These are phyloP conservation scores for Falco peregrinus DNA, from an alignment of 2,797 vertebrate species.

Conservation along the genomic window DNA sequence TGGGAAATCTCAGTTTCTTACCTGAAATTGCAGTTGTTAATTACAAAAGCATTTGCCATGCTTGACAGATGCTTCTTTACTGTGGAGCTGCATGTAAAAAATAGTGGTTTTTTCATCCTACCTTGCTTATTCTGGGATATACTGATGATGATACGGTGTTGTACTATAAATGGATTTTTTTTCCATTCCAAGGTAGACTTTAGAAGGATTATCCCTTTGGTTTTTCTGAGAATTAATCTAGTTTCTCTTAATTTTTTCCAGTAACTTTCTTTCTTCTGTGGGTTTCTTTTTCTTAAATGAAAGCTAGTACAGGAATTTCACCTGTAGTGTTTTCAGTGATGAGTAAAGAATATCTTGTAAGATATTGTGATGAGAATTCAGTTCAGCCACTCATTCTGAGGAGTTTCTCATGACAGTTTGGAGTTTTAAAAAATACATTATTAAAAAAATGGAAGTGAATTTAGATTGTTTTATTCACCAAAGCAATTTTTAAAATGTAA, in stretches of 20 bases:
- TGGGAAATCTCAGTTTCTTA: neutral
- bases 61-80: neutral
- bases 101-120: neutral
- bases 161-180: neutral
- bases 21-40: neutral
- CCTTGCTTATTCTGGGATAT: neutral
- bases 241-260: neutral
- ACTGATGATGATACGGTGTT: neutral
- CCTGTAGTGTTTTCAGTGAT: neutral
- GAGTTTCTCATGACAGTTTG: neutral
- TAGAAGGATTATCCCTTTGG: neutral
- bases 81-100: neutral
- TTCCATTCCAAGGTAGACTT: neutral
- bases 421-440: neutral
- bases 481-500: neutral
- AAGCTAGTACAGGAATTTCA: neutral
- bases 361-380: neutral
- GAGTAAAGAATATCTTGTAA: neutral
- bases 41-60: neutral
- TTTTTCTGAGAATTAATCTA: neutral
- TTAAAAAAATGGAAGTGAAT: neutral
- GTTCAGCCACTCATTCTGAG: neutral
- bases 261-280: neutral
- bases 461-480: neutral
- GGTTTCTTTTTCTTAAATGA: neutral